Evolutionary conservation across 2,113 vertebrate genomes (phyloP), one percentile per base, ranked within the genome.

Genomic region (Labeo rohita): DNA sequence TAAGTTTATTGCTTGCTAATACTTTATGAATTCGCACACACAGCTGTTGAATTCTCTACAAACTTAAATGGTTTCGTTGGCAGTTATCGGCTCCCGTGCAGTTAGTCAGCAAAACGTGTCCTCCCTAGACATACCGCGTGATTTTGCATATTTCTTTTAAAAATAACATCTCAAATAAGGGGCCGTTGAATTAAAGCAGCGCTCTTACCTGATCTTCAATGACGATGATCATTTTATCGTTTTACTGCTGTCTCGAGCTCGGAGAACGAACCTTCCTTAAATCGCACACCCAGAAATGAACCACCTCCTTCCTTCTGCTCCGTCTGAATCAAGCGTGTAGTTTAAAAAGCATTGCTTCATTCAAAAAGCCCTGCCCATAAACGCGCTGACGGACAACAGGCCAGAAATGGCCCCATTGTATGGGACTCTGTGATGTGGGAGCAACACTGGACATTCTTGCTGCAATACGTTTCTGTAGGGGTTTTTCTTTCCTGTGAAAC

Each of bases 121-220:
- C 16, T 4, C 59, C n/a, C 36, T 28, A 47, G 0, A 6, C 59
- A 10, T 3, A 18, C 21, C 59, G 59, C 56, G 61, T 45, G 7
- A 61, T 23, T 12, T 5, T 2, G 39, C 21, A 6, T 10, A 3
- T 47, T 80, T 47, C 39, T 80, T 5, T 13, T 0, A 3, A 66
- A 47, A 49, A 28, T 28, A 28, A 3, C 28, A 4, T 49, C 7
- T 50, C 1, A 23, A n/a, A n/a, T 15, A 8, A 18, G 15, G 1
- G 13, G 13, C 8, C 66, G 13, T 34, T n/a, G 12, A 73, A 15
- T 56, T 9, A 72, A 73, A 23, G 9, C 12, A 12, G 6, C 6
- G 28, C 4, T 43, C 68, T 73, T 36, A 84, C 81, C 81, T 84
- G 81, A 43, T 84, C 81, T 73, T 84, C 68, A 56, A 83, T 83